Base-by-base conservation (phyloP, 1,140 invertebrate species). In the Oryzaephilus surinamensis region DNA sequence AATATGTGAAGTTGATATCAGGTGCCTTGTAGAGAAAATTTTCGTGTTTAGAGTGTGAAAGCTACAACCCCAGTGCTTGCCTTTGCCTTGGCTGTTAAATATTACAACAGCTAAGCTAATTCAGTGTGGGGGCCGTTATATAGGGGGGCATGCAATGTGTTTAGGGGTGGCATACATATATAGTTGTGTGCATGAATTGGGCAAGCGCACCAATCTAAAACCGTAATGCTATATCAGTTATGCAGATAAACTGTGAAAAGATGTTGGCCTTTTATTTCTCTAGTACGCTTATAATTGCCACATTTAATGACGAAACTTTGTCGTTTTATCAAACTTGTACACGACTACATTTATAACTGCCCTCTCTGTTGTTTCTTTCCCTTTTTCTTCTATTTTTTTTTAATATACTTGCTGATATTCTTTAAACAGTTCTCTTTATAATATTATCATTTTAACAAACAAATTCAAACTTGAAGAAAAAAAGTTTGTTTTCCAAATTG, bases 31-130 rank as follows among this genome's bases (percentile, higher is more conserved):
- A 33, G 35, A 31, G 35, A 38, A 34, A 30, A 38, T 38, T 43
- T 35, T 42, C 27, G 32, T 46, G 35, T 26, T 36, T 13, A 34
- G 32, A 14, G 27, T 37, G 39, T 38, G 38, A 32, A 28, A 41
- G 27, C 37, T 33, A 26, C 38, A 34, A 38, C 37, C 37, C 41
- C 28, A n/a, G n/a, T n/a, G n/a, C n/a, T n/a, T n/a, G n/a, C n/a
- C 35, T 38, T 38, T 42, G 31, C 24, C 37, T 43, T 17, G 32
- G 27, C 41, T 47, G 34, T 42, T 47, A 47, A 47, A 47, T 47
- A 47, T 47, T 47, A 41, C 45, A 47, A 43, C 30, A 43, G 45
- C 45, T 47, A 47, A 47, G 43, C 45, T 47, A 47, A 36, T 41
- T 40, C 41, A 41, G 45, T 37, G 45, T 38, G 35, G 41, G 41